Conservation (phyloP, 2,113 vertebrate species). For the Uria lomvia region DNA sequence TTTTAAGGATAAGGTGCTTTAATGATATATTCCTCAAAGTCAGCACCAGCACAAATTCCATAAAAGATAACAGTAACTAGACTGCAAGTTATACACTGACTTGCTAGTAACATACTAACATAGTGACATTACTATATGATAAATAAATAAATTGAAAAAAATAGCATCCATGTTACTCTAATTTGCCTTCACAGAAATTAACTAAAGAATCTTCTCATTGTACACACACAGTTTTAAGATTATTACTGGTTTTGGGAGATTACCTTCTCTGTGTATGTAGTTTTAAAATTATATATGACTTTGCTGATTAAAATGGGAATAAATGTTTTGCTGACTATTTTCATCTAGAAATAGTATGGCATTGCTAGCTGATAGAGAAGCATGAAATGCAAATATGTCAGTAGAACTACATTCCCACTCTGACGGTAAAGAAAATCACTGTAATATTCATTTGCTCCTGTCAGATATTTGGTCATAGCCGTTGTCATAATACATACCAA, state of each 20-base stretch:
- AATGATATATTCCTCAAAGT: constrained; percentile 1
- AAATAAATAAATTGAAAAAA: constrained; percentile 40
- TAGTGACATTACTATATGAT: neutral
- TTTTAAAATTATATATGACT: neutral
- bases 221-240: neutral
- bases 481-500: neutral
- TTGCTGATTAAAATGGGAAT: neutral
- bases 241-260: neutral
- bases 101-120: neutral
- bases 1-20: neutral
- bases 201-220: neutral
- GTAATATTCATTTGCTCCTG: neutral
- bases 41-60: neutral
- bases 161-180: neutral
- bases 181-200: neutral
- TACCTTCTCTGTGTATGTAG: neutral
- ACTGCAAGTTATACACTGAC: neutral
- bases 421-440: neutral
- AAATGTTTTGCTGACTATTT: neutral
- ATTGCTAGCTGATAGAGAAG: neutral
- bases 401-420: neutral
- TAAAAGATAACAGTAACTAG: neutral
- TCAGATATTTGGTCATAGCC: neutral
- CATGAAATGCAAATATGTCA: neutral
- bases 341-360: neutral